Percentiles rank a stretch among this genome's conserved stretches.
Evolutionary conservation across 2,113 vertebrate genomes (phyloP).

Genomic region (Synchiropus splendidus): DNA sequence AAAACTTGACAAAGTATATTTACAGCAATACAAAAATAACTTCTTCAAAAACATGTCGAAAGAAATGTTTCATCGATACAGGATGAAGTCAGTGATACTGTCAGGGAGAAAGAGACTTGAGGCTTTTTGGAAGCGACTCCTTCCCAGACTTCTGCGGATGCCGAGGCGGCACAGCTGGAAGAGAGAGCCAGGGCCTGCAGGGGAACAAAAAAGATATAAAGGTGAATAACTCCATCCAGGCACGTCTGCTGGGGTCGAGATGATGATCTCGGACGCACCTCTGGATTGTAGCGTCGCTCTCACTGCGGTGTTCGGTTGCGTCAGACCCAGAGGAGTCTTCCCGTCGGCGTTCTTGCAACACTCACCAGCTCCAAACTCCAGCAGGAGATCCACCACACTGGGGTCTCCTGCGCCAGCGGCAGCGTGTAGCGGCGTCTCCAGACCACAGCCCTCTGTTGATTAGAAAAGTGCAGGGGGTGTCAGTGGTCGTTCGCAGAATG

Average conservation of each 20-base stretch:
- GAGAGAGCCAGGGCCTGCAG: slow-evolving; percentile 72
- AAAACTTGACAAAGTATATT: not conserved
- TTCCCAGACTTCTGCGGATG: slow-evolving; percentile 74
- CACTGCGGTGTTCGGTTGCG: slow-evolving; percentile 58
- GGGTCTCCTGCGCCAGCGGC: slow-evolving; percentile 63
- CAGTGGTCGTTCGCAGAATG: too few relatives aligned
- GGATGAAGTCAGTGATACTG: slow-evolving; percentile 74
- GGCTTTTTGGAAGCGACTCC: slow-evolving; percentile 61
- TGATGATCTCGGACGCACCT: slow-evolving; percentile 43
- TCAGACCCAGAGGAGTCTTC: slow-evolving; percentile 75
- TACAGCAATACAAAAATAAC: too few relatives aligned
- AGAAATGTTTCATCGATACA: slow-evolving; percentile 64
- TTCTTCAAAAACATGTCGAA: too few relatives aligned
- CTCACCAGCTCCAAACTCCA: slow-evolving; percentile 78
- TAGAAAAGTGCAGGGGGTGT: too few relatives aligned
- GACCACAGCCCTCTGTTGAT: slow-evolving; percentile 65
- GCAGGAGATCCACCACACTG: slow-evolving; percentile 68
- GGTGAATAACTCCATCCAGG: too few relatives aligned
- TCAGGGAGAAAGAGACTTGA: slow-evolving; percentile 72
- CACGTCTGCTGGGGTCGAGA: too few relatives aligned
- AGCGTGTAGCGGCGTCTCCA: slow-evolving; percentile 77
- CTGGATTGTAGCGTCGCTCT: slow-evolving; percentile 56
- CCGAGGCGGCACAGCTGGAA: slow-evolving; percentile 76
- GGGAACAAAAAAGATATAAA: not conserved
- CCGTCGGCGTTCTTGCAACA: slow-evolving; percentile 72